Base-by-base conservation (phyloP, 35 echinoderm and acorn worm genomes). In the Ptychodera flava region DNA sequence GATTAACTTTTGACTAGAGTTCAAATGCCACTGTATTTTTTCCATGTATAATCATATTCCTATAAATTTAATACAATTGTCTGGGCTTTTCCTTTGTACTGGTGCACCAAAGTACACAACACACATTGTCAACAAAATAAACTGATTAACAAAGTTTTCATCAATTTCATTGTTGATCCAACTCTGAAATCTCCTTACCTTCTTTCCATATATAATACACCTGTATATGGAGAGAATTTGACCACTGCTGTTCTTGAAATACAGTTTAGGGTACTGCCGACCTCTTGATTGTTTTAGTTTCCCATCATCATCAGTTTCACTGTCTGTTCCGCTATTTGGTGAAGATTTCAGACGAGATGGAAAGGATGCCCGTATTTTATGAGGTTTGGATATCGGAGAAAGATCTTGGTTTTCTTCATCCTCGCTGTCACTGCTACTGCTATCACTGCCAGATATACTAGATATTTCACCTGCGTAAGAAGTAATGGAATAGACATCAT, bases 401-500 rank as follows among this genome's bases (percentile, higher is more conserved):
- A 79, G 1, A 85, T 83, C 33, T 0, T 36, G 28, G 30, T 64
- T 81, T 22, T 90, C 75, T 28, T 31, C 52, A 28, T 6, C 28
- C 1, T 37, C 64, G 77, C 27, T 86, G 1, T 32, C 64, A 15
- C 32, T 76, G 29, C 38, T 84, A 27, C 31, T 82, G 33, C 27
- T 36, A 36, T 89, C 94, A 89, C 94, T 93, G 15, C 96, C 92
- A 79, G 95, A 98, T n/a, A 97, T 98, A 86, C 90, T 99, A 29
- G 96, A 99, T 22, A 94, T 85, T 89, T 99, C 91, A 64, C 88
- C 95, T 97, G 31, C n/a, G n/a, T n/a, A n/a, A n/a, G n/a, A n/a
- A n/a, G n/a, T n/a, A n/a, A n/a, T n/a, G n/a, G n/a, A n/a, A n/a
- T n/a, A n/a, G n/a, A n/a, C n/a, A n/a, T n/a, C n/a, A n/a, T n/a